Conservation (phyloP, 1,140 invertebrate species). For the Anastrepha ludens region DNA sequence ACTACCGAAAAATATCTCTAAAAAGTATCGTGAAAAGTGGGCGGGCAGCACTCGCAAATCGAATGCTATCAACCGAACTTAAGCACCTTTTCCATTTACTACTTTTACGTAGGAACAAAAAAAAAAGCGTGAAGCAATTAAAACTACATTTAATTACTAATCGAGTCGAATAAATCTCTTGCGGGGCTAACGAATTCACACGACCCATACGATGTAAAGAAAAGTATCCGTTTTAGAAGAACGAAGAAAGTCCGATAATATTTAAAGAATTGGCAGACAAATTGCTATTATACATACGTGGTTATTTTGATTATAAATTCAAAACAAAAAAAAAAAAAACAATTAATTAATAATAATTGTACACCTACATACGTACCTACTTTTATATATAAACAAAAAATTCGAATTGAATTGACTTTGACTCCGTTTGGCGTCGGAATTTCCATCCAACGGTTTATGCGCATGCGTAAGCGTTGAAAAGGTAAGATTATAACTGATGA, state of each 20-base stretch:
- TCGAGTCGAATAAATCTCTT: neutral
- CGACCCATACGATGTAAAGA: neutral
- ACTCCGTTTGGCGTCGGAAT: slow-evolving; percentile 59
- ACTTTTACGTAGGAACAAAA: neutral
- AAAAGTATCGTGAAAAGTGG: neutral
- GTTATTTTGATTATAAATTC: slow-evolving; percentile 37
- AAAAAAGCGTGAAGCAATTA: neutral
- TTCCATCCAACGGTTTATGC: slow-evolving; percentile 56
- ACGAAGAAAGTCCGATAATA: neutral
- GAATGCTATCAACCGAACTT: neutral
- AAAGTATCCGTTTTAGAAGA: neutral
- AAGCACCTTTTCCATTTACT: neutral
- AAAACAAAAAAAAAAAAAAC: neutral
- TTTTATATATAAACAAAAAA: slow-evolving; percentile 57
- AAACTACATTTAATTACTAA: neutral
- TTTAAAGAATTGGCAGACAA: neutral
- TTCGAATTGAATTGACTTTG: slow-evolving; percentile 30
- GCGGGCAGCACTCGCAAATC: slow-evolving; percentile 1
- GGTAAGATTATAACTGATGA: slow-evolving; percentile 67
- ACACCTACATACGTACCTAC: slow-evolving; percentile 42
- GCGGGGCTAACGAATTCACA: neutral
- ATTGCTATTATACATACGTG: neutral
- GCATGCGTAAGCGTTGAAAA: slow-evolving; percentile 61
- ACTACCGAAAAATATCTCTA: too few species aligned
- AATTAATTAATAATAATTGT: too few species aligned